These are phyloP conservation scores for Charadrius vociferus DNA, from an alignment of 2,113 vertebrate species.

Conservation along the genomic window DNA sequence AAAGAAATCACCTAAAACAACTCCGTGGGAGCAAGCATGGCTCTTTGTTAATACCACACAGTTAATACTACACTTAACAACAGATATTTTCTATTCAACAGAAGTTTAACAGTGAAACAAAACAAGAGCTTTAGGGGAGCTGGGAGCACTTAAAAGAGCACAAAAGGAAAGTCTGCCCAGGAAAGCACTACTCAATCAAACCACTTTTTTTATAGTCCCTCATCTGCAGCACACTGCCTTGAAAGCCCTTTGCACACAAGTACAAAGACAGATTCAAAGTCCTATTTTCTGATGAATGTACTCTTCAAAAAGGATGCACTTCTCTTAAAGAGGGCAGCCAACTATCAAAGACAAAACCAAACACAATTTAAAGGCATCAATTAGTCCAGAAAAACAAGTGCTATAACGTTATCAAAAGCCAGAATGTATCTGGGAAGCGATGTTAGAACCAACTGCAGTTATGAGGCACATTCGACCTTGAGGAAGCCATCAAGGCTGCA, in stretches of 20 bases:
- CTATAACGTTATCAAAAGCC: background rate
- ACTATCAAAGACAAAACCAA: background rate
- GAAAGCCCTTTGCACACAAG: background rate
- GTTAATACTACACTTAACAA: background rate
- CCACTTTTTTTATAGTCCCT: background rate
- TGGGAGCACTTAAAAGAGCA: background rate
- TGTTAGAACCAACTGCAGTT: background rate
- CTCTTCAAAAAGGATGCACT: background rate
- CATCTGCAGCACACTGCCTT: background rate
- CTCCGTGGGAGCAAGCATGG: background rate
- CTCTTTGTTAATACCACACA: background rate
- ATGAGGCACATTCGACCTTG: background rate
- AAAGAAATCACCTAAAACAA: background rate
- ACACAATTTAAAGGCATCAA: background rate
- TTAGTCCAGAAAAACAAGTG: background rate
- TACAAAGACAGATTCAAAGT: background rate
- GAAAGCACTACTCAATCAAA: background rate
- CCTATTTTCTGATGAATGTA: background rate
- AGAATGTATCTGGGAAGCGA: background rate
- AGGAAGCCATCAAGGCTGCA: background rate
- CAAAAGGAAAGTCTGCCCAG: background rate
- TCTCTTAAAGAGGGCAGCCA: background rate
- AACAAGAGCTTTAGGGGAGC: background rate
- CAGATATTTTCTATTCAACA: background rate
- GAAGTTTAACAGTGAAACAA: background rate